Evolutionary conservation across 2,797 vertebrate genomes (phyloP).

Genomic region (Pteronotus mesoamericanus): DNA sequence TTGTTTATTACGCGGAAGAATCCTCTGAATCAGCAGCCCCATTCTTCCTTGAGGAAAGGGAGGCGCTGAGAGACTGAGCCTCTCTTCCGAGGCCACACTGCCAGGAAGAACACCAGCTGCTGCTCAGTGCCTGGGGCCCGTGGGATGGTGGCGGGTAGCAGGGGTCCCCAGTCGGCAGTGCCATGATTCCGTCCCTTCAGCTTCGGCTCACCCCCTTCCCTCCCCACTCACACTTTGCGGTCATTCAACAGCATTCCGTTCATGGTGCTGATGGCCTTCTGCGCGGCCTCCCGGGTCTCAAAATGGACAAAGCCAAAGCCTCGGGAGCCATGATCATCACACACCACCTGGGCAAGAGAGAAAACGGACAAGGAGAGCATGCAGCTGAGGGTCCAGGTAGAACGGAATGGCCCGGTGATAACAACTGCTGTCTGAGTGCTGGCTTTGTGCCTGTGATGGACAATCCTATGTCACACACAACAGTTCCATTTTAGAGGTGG

Average conservation of each 20-base stretch:
- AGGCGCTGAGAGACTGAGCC: not conserved
- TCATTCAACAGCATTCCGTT: conserved; percentile 99
- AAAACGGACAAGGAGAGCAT: not conserved
- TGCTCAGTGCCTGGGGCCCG: not conserved
- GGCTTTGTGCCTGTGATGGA: not conserved
- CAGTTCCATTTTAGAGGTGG: not conserved
- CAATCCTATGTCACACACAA: not conserved
- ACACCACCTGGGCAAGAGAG: conserved; percentile 87
- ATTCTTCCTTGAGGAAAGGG: not conserved
- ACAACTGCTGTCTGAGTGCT: not conserved
- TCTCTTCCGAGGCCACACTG: not conserved
- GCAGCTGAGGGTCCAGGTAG: not conserved
- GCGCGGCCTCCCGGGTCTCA: conserved; percentile 94
- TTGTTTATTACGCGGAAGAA: not conserved
- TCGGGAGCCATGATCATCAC: conserved; percentile 94
- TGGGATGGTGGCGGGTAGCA: not conserved
- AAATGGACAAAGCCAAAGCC: conserved; percentile 99
- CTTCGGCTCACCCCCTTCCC: rapidly evolving
- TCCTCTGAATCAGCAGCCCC: not conserved
- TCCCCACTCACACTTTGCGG: conserved; percentile 93
- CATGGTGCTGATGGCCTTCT: conserved; percentile 94
- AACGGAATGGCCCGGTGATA: not conserved
- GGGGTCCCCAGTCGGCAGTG: not conserved
- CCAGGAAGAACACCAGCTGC: not conserved
- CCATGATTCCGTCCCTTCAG: not conserved